Evolutionary conservation across 1,140 invertebrate genomes (phyloP), one percentile per base, ranked within the genome.

Genomic region (Asbolus verrucosus): DNA sequence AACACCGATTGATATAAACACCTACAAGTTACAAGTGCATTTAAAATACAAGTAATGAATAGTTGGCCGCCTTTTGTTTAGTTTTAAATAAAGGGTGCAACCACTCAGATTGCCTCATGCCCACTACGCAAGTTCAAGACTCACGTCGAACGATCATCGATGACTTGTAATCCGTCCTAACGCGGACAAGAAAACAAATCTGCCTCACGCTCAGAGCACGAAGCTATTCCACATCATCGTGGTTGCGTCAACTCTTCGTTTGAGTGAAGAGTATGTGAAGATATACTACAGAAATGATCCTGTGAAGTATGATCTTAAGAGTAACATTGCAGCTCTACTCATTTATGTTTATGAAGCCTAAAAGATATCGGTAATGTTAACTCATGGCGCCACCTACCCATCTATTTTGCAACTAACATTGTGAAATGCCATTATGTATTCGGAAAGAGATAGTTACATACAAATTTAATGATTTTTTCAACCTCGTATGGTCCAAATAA

Each of bases 231-330:
- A 82, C 82, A 6, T 84, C 82, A 82, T 83, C 82, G 74, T 83
- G 82, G 82, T 54, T 82, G 77, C 68, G 75, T 76, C 70, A 43
- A 79, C 77, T 81, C 79, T 74, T 66, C 36, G 63, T 62, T 80
- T 73, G 73, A 71, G 67, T 69, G 73, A 68, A 79, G 74, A 77
- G 76, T 74, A 67, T 73, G 67, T 70, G 74, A 77, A 82, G 77
- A n/a, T 79, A 75, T 78, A 82, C 83, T 84, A 82, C 81, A 83
- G 82, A 83, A 83, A 81, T 82, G 81, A 84, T 84, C 82, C 82
- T 83, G 81, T 81, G 81, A 82, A 83, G 82, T 80, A 83, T 80
- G 81, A 81, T 83, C 83, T 83, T 84, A 72, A 3, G 38, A 36
- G 2, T 8, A 11, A 2, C 14, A 6, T 1, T 3, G 16, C 1